Evolutionary conservation across 2,888 invertebrate genomes (phyloP).

Genomic region (Abscondita cerata): DNA sequence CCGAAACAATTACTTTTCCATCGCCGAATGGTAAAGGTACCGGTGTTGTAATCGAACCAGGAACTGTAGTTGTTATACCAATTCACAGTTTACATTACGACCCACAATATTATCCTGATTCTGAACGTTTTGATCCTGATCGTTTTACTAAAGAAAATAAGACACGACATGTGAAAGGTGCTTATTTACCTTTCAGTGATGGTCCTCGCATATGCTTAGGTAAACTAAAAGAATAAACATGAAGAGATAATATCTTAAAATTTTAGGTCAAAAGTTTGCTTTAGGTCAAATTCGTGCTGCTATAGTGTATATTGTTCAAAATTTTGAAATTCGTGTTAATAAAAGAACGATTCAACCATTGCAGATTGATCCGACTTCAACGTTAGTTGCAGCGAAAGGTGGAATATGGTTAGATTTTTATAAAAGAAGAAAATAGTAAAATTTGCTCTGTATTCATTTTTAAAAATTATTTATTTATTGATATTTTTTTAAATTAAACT

Average conservation of each 20-base stretch:
- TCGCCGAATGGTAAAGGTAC: constrained; percentile 42
- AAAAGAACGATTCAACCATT: constrained; percentile 44
- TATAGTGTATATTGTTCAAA: constrained; percentile 37
- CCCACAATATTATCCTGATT: constrained; percentile 38
- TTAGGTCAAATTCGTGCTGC: constrained; percentile 42
- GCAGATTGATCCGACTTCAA: constrained; percentile 41
- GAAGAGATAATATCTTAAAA: constrained; percentile 3
- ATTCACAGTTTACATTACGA: constrained; percentile 37
- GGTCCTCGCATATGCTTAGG: constrained; percentile 50
- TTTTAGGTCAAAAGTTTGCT: constrained; percentile 44
- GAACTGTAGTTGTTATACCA: constrained; percentile 39
- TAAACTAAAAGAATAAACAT: too few species aligned
- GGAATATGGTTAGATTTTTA: constrained; percentile 51
- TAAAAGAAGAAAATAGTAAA: constrained; percentile 50
- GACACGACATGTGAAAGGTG: constrained; percentile 41
- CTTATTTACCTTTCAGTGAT: constrained; percentile 48
- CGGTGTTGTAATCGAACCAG: constrained; percentile 35
- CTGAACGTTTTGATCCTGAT: constrained; percentile 39
- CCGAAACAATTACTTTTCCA: constrained; percentile 39
- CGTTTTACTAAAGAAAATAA: constrained; percentile 46
- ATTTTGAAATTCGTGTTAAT: constrained; percentile 51
- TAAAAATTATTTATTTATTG: too few species aligned
- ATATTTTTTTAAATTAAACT: too few species aligned
- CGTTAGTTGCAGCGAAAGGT: constrained; percentile 41
- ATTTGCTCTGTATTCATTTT: too few species aligned